Evolutionary conservation across 2,888 invertebrate genomes (phyloP).

Genomic region (Metacarcinus magister): DNA sequence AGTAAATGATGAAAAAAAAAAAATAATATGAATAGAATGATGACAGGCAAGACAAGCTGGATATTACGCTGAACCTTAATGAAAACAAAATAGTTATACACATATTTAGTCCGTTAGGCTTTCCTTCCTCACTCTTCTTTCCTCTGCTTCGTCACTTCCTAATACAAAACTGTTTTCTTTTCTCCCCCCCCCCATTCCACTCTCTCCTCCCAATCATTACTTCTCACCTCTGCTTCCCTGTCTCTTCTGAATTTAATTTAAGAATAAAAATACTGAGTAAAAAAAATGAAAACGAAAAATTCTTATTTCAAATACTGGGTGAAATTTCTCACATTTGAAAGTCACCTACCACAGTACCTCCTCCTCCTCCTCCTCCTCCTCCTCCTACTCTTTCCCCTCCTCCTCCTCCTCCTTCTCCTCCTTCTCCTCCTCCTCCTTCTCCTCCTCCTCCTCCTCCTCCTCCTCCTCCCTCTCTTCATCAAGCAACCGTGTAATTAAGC

Average conservation of each 20-base stretch:
- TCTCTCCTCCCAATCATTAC: background rate
- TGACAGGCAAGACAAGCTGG: background rate
- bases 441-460: background rate
- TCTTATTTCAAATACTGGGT: background rate
- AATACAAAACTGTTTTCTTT: background rate
- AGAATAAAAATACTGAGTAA: background rate
- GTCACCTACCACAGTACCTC: constrained; percentile 2
- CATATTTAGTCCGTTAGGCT: background rate
- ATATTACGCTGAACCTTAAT: background rate
- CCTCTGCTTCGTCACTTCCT: background rate
- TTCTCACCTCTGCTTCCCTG: background rate
- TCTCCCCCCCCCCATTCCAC: background rate
- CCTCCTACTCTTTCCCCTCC: background rate
- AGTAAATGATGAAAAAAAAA: background rate
- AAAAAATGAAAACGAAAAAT: background rate
- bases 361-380: background rate
- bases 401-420: background rate
- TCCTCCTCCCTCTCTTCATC: background rate
- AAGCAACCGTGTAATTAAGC: constrained; percentile 4
- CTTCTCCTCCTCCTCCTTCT: background rate
- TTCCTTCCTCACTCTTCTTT: background rate
- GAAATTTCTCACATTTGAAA: background rate
- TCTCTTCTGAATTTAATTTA: background rate
- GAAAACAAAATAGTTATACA: background rate
- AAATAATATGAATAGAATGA: background rate